phyloP scores from a whole-genome alignment of 2,888 invertebrate genomes.

The Petrolisthes manimaculis region DNA sequence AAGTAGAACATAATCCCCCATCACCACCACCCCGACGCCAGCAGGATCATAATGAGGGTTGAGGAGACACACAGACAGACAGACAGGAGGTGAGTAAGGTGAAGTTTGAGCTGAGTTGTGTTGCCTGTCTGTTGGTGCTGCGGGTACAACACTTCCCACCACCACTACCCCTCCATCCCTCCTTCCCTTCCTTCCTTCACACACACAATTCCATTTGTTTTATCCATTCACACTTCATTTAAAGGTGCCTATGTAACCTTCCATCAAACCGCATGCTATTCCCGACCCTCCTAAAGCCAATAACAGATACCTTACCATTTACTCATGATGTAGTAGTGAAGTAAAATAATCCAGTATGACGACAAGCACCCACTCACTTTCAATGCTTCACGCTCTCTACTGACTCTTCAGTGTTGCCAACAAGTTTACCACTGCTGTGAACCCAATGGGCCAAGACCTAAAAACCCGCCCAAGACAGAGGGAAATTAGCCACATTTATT shows the following conservation, averaged over 20 bases:
- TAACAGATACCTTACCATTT: slow-evolving; percentile 6
- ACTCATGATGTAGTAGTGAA: slow-evolving; percentile 14
- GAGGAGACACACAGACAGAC: neutral
- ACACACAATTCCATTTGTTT: neutral
- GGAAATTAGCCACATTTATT: too few relatives aligned
- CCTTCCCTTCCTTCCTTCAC: slow-evolving; percentile 10
- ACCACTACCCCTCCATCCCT: slow-evolving; percentile 16
- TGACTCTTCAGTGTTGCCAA: too few relatives aligned
- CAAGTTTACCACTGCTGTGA: too few relatives aligned
- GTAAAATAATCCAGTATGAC: neutral
- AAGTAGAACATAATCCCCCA: too few relatives aligned
- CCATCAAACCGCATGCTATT: neutral
- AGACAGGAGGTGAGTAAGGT: too few relatives aligned
- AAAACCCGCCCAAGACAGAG: too few relatives aligned
- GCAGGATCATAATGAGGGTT: neutral
- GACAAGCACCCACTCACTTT: neutral
- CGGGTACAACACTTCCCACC: slow-evolving; percentile 24
- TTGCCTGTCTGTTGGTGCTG: neutral
- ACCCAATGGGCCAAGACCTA: too few relatives aligned
- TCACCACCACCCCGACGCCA: too few relatives aligned
- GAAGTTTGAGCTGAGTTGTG: too few relatives aligned
- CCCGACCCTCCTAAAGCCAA: neutral
- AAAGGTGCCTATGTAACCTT: too few relatives aligned
- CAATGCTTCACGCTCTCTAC: slow-evolving; percentile 12
- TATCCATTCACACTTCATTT: neutral